phyloP scores from a whole-genome alignment of 2,113 vertebrate genomes.

The Eonycteris spelaea region DNA sequence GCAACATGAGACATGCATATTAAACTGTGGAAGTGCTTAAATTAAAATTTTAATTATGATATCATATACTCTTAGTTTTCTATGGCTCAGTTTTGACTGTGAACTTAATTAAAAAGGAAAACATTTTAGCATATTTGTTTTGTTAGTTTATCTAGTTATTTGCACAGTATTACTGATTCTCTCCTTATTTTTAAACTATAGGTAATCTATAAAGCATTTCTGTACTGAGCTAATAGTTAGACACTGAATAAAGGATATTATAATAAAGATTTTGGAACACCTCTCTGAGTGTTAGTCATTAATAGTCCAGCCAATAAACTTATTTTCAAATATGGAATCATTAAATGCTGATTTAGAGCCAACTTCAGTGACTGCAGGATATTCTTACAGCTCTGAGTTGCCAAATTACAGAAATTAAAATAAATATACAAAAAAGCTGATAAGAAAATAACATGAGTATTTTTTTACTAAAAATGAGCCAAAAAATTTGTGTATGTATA shows the following conservation, averaged over 20 bases:
- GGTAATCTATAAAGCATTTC: background rate
- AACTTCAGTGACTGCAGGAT: background rate
- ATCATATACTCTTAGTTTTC: background rate
- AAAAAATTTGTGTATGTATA: background rate
- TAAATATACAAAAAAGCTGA: background rate
- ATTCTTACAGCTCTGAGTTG: background rate
- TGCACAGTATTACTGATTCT: background rate
- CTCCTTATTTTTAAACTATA: background rate
- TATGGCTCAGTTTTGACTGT: background rate
- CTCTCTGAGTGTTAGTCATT: background rate
- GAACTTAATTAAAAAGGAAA: background rate
- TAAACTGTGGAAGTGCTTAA: background rate
- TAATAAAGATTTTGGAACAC: background rate
- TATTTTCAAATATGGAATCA: background rate
- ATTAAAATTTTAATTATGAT: slow-evolving; percentile 11
- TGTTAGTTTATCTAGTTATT: background rate
- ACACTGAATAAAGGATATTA: background rate
- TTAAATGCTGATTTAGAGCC: background rate
- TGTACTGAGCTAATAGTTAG: background rate
- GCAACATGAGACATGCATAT: background rate
- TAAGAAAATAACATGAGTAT: background rate
- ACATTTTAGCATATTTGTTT: background rate
- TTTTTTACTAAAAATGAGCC: background rate
- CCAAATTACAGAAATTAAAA: background rate
- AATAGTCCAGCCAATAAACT: background rate